phyloP scores from a whole-genome alignment of 2,113 vertebrate genomes.

The Chrysemys picta region DNA sequence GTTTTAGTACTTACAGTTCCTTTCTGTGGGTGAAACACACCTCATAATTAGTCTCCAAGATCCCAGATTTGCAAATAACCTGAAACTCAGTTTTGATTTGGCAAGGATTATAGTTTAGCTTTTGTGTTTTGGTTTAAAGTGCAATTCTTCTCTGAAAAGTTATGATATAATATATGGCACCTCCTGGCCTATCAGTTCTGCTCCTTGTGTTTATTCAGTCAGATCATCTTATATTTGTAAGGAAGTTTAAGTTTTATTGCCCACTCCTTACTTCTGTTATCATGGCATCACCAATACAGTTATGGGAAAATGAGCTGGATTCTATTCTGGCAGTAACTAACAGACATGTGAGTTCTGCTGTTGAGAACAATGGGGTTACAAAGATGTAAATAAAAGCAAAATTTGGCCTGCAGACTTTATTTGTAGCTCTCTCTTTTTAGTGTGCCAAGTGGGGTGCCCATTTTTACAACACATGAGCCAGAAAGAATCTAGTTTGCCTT shows the following conservation, averaged over 20 bases:
- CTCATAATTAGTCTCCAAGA: background rate
- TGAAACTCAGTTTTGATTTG: background rate
- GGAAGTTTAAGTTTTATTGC: background rate
- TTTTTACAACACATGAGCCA: background rate
- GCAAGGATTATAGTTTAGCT: background rate
- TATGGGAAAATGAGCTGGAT: background rate
- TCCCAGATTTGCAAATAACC: background rate
- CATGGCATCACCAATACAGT: background rate
- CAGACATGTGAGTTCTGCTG: background rate
- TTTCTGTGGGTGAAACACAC: rapidly evolving
- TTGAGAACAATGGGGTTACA: background rate
- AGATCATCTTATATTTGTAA: background rate
- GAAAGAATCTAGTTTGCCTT: background rate
- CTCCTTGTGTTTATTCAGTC: background rate
- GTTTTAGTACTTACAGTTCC: background rate
- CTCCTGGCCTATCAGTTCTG: background rate
- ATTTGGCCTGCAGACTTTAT: background rate
- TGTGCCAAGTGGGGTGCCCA: background rate
- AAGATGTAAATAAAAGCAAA: background rate
- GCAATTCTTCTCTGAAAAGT: background rate
- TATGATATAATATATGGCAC: background rate
- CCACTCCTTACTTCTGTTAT: background rate
- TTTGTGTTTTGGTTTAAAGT: background rate
- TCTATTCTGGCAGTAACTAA: background rate
- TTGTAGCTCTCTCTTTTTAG: background rate